phyloP scores from a whole-genome alignment of 1,140 invertebrate genomes.

The Armadillidium nasatum region DNA sequence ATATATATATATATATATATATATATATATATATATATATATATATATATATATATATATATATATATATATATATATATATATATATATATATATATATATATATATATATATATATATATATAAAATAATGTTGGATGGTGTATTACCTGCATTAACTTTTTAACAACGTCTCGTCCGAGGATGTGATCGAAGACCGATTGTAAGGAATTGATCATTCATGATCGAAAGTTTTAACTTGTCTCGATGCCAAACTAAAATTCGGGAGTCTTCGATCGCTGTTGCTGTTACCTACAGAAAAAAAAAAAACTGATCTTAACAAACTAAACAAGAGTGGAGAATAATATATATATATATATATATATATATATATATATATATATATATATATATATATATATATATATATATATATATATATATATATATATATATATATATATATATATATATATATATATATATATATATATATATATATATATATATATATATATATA shows the following conservation, averaged over 20 bases:
- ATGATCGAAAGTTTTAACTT: constrained; percentile 79
- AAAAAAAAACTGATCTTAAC: constrained; percentile 3
- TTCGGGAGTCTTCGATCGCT: constrained; percentile 77
- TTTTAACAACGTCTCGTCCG: constrained; percentile 81
- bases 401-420: too few relatives aligned
- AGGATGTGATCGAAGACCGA: constrained; percentile 81
- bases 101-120: constrained; percentile 11
- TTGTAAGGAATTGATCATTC: constrained; percentile 73
- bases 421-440: too few relatives aligned
- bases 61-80: too few relatives aligned
- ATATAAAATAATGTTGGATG: neutral
- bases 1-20: too few relatives aligned
- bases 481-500: too few relatives aligned
- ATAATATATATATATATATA: too few relatives aligned
- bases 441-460: too few relatives aligned
- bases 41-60: too few relatives aligned
- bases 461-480: too few relatives aligned
- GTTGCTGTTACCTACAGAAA: constrained; percentile 69
- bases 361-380: too few relatives aligned
- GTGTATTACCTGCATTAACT: constrained; percentile 71
- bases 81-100: neutral
- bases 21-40: too few relatives aligned
- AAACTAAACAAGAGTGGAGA: neutral
- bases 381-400: too few relatives aligned
- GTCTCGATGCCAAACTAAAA: constrained; percentile 80